Conservation (phyloP, 2,797 vertebrate genomes). For the Gymnothorax javanicus region DNA sequence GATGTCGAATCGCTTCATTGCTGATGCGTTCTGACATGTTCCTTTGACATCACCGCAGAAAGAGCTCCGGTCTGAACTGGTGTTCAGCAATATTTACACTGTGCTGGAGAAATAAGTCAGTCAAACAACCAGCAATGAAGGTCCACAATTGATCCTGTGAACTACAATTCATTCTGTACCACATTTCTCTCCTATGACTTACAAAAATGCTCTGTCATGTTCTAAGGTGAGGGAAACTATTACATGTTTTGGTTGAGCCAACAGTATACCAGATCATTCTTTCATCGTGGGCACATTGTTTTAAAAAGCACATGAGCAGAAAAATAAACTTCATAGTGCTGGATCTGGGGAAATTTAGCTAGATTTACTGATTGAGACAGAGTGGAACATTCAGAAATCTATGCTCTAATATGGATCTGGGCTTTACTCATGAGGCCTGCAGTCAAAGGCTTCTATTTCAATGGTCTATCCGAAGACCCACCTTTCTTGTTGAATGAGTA, state of each 20-base stretch:
- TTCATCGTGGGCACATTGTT: slow-evolving; percentile 29
- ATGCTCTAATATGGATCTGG: slow-evolving; percentile 23
- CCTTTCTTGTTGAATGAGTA: neutral
- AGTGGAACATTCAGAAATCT: slow-evolving; percentile 34
- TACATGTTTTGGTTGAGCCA: slow-evolving; percentile 34
- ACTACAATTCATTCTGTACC: neutral
- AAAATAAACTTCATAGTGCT: neutral
- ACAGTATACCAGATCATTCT: slow-evolving; percentile 39
- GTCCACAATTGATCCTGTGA: neutral
- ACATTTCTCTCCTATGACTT: neutral
- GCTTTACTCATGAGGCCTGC: slow-evolving; percentile 28
- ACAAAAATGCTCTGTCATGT: neutral
- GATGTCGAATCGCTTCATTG: neutral
- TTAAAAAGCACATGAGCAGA: slow-evolving; percentile 17
- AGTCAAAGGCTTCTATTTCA: slow-evolving; percentile 23
- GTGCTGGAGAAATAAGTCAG: slow-evolving; percentile 14
- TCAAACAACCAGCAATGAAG: neutral
- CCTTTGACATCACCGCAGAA: neutral
- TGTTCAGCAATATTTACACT: neutral
- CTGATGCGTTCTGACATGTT: neutral
- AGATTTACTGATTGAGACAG: slow-evolving; percentile 33
- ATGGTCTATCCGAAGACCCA: neutral
- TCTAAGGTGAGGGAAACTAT: slow-evolving; percentile 34
- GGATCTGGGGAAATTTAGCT: slow-evolving; percentile 34
- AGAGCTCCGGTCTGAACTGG: neutral